Base-by-base conservation (phyloP, 2,888 invertebrate species). In the Eulithis prunata region DNA sequence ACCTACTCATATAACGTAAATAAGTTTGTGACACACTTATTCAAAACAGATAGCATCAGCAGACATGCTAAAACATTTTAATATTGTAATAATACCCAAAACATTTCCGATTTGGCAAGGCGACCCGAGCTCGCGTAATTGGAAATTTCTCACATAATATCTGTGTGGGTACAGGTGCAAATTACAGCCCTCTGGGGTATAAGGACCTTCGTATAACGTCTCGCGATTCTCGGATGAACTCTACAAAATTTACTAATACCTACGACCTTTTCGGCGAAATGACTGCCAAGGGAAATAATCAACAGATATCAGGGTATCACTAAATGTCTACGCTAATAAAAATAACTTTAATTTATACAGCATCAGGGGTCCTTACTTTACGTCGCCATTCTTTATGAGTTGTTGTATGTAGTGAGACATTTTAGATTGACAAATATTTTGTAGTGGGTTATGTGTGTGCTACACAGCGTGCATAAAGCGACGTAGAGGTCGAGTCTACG, bases 71-170 rank as follows among this genome's bases (percentile, higher is more conserved):
- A 14, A 62, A 62, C 36, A 49, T 53, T 52, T 53, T 62, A 62
- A 43, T 57, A 57, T 52, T 51, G 51, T 57, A 28, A 65, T 60
- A 64, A 57, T 64, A 72, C 68, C 71, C 71, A 52, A 70, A 71
- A 74, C 71, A 72, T 71, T 71, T 68, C 69, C 71, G 66, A 71
- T 69, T 73, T 68, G 64, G 71, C 71, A 74, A 78, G 76, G 75
- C 74, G 63, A 69, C 64, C 66, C 69, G 63, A 66, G 81, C 80
- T 83, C 81, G 79, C 85, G 82, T 84, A 83, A 83, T 83, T 83
- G 82, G 82, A 85, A 89, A 87, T 86, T 87, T 89, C 86, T 86
- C 88, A 87, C 87, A 87, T 87, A 88, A 89, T 89, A 89, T 86
- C 84, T 78, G 81, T 74, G 86, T 47, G 62, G 84, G 80, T 88